Conservation (phyloP, 2,888 invertebrate genomes). For the Schizotus pectinicornis region DNA sequence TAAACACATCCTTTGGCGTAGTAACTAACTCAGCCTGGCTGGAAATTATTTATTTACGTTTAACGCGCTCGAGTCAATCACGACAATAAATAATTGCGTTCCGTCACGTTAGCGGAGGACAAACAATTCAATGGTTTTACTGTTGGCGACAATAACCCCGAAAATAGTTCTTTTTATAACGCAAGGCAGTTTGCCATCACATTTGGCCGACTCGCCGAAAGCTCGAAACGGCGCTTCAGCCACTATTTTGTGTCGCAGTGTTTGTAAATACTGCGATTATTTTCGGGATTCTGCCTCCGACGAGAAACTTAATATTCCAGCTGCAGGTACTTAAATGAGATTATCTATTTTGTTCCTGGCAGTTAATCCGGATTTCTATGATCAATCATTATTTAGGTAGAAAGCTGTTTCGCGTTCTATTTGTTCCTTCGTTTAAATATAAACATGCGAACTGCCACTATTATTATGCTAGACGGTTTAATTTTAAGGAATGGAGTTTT, state of each 20-base stretch:
- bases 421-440: slow-evolving; percentile 12
- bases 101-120: neutral
- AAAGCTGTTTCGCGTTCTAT: slow-evolving; percentile 4
- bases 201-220: slow-evolving; percentile 20
- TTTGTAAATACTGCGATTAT: slow-evolving; percentile 15
- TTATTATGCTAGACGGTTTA: slow-evolving; percentile 18
- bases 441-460: slow-evolving; percentile 6
- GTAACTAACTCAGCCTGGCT: too few relatives aligned
- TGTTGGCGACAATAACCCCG: slow-evolving; percentile 11
- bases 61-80: neutral
- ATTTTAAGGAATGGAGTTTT: slow-evolving; percentile 8
- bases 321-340: neutral
- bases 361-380: neutral
- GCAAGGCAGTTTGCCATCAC: slow-evolving; percentile 20
- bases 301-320: neutral
- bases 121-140: slow-evolving; percentile 13
- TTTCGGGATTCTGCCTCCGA: neutral
- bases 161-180: slow-evolving; percentile 24
- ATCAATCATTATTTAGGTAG: slow-evolving; percentile 7
- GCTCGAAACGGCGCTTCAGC: slow-evolving; percentile 4
- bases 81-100: slow-evolving; percentile 8
- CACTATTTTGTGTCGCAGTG: slow-evolving; percentile 4
- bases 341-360: neutral
- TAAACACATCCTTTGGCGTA: slow-evolving; percentile 18
- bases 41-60: too few relatives aligned